Base-by-base conservation (phyloP, 2,888 invertebrate species). In the Eucera pruinosa region DNA sequence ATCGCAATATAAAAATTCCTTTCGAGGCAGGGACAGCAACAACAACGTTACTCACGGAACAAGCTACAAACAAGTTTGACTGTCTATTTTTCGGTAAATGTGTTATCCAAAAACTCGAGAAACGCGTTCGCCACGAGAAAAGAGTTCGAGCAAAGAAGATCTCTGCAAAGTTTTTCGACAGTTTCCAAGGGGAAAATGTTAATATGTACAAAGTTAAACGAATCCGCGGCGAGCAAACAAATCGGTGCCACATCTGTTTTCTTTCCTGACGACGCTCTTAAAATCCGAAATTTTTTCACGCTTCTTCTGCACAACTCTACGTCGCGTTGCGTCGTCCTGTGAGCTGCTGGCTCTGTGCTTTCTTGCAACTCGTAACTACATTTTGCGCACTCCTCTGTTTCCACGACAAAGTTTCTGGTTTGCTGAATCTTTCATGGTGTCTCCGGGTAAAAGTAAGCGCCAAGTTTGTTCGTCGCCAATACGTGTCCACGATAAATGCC, bases 161-260 rank as follows among this genome's bases (percentile, higher is more conserved):
- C 33, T 5, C n/a, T 2, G 2, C n/a, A 33, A 58, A 30, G 20
- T 27, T 33, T 48, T 7, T 5, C 6, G 13, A 13, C 57, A 70
- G 6, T 39, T 70, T 7, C 39, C 23, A n/a, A n/a, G 13, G 18
- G 9, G 50, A 20, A 54, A 41, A 61, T 47, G 60, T 71, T 73
- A 54, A 61, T 61, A n/a, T n/a, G n/a, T n/a, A 47, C 72, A 61
- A 73, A 72, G 73, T 73, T 72, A 61, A 73, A 73, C 61, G 41
- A 71, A 71, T 73, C 60, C 43, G n/a, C 33, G 33, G 27, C 25
- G 71, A 27, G 33, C 57, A 69, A 71, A 58, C 57, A 70, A 71
- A 69, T 70, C 71, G 70, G 15, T 25, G 20, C 23, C n/a, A 5
- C 36, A 47, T 52, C 71, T 58, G 43, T 70, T 58, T 52, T 25